Conservation (phyloP, 2,797 vertebrate genomes). For the Poeciliopsis paucimaculata region DNA sequence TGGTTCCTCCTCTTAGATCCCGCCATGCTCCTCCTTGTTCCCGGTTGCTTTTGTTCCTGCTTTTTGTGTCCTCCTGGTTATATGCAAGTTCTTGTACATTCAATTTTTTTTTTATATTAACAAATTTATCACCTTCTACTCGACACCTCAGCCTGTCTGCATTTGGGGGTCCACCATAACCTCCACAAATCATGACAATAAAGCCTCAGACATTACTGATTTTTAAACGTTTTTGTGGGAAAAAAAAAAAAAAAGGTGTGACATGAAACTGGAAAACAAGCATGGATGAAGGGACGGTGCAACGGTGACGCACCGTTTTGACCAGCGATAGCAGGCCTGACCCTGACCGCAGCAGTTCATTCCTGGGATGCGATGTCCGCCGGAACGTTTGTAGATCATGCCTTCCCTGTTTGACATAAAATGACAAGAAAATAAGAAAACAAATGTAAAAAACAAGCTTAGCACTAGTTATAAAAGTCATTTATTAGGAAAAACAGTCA, state of each 20-base stretch:
- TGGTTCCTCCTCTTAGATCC: too few species aligned
- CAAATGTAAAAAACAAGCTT: neutral
- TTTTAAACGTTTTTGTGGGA: neutral
- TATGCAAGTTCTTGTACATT: too few species aligned
- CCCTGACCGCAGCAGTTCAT: conserved; percentile 95
- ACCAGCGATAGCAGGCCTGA: conserved; percentile 95
- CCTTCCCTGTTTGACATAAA: conserved; percentile 87
- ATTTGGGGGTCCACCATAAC: too few species aligned
- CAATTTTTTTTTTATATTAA: too few species aligned
- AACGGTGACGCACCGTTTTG: conserved; percentile 87
- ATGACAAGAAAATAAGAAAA: neutral
- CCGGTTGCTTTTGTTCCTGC: too few species aligned
- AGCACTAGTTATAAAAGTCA: neutral
- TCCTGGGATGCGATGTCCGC: conserved; percentile 95
- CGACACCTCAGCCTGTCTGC: too few species aligned
- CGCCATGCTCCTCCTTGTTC: too few species aligned
- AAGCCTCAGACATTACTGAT: neutral
- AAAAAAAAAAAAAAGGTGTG: neutral
- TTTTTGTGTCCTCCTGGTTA: too few species aligned
- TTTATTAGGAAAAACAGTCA: neutral
- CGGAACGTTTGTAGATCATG: conserved; percentile 94
- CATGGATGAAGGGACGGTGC: neutral
- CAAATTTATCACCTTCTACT: too few species aligned
- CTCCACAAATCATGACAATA: too few species aligned
- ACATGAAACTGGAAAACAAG: neutral